Percentiles rank a stretch among this genome's conserved stretches.
phyloP scores from a whole-genome alignment of 2,797 vertebrate genomes.

The Acanthiza pusilla region DNA sequence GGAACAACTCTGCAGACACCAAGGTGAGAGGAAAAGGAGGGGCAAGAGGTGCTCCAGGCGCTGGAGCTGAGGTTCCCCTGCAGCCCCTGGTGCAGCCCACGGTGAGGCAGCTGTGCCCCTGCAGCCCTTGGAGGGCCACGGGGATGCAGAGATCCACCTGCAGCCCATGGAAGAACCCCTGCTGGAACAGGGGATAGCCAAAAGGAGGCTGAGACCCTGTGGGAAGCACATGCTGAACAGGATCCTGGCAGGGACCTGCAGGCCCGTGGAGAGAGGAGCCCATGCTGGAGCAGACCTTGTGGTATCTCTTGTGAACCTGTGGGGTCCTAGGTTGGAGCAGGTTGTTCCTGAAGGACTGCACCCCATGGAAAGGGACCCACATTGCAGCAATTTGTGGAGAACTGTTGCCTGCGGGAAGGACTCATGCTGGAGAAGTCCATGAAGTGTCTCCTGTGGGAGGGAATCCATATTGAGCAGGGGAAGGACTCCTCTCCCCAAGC shows the following conservation, averaged over 20 bases:
- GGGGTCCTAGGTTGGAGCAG: no score
- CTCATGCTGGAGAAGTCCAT: neutral
- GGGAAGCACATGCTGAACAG: neutral
- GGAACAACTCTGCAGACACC: neutral
- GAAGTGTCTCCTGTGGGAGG: neutral
- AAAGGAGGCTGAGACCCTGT: neutral
- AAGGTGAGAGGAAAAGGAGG: neutral
- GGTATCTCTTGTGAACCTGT: neutral
- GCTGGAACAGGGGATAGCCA: neutral
- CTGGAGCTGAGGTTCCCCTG: neutral
- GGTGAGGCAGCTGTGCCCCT: neutral
- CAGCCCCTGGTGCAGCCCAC: rapidly evolving
- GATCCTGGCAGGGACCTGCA: neutral
- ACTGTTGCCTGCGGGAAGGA: neutral
- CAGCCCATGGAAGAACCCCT: neutral
- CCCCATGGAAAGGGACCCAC: rapidly evolving
- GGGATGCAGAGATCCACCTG: neutral
- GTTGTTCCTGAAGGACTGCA: neutral
- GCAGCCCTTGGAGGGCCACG: neutral
- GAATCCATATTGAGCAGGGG: rapidly evolving
- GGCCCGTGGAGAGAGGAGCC: neutral
- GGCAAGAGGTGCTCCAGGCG: neutral
- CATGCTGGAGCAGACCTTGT: rapidly evolving
- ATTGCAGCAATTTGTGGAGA: neutral
- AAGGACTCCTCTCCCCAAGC: neutral